These are phyloP conservation scores for Synanthedon tipuliformis DNA, from an alignment of 2,888 invertebrate genomes.

Conservation along the genomic window DNA sequence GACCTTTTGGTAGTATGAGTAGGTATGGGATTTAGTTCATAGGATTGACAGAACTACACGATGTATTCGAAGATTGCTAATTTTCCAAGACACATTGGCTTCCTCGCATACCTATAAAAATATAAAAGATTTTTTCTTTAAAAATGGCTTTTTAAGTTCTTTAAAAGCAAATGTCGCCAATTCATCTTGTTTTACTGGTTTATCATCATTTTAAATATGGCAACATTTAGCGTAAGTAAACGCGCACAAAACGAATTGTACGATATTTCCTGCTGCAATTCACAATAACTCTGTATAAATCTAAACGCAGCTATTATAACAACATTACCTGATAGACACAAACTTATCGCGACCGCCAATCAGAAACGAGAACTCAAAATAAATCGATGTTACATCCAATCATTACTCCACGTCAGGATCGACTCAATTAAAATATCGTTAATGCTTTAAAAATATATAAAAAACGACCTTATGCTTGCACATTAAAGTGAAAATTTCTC, in stretches of 20 bases:
- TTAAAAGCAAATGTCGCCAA: too few relatives aligned
- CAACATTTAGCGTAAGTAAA: neutral
- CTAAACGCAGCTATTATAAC: slow-evolving; percentile 51
- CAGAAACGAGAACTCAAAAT: slow-evolving; percentile 67
- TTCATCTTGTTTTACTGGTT: too few relatives aligned
- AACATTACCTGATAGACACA: slow-evolving; percentile 62
- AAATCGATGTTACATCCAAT: slow-evolving; percentile 70
- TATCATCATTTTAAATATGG: too few relatives aligned
- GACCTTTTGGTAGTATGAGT: too few relatives aligned
- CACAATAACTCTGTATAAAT: slow-evolving; percentile 22
- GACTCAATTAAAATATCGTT: slow-evolving; percentile 71
- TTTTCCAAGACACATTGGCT: too few relatives aligned
- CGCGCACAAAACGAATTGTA: neutral
- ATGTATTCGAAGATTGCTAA: too few relatives aligned
- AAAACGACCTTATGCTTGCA: slow-evolving; percentile 33
- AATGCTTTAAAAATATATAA: slow-evolving; percentile 40
- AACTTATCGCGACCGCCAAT: slow-evolving; percentile 68
- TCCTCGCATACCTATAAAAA: too few relatives aligned
- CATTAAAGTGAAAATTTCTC: slow-evolving; percentile 30
- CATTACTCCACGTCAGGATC: slow-evolving; percentile 69
- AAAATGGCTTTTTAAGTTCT: too few relatives aligned
- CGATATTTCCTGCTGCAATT: neutral
- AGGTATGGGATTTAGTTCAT: too few relatives aligned
- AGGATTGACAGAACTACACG: too few relatives aligned
- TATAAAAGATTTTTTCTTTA: too few relatives aligned